These are phyloP conservation scores for Tetranychus piercei DNA, from an alignment of 2,888 invertebrate genomes.

Conservation along the genomic window DNA sequence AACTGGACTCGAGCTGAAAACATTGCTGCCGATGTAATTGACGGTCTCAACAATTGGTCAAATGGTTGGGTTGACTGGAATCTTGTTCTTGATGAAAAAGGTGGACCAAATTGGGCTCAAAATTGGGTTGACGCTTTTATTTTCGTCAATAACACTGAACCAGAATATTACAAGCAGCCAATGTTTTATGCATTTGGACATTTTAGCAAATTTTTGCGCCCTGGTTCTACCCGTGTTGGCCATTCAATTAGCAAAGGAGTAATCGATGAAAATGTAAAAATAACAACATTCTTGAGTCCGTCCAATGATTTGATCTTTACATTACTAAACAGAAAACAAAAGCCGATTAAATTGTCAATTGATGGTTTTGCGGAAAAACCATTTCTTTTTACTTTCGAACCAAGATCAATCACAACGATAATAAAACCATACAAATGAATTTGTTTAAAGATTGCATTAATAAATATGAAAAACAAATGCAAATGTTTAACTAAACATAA, in stretches of 20 bases:
- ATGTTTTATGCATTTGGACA: constrained; percentile 41
- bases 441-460: too few relatives aligned
- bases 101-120: constrained; percentile 40
- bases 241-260: neutral
- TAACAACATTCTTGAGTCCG: neutral
- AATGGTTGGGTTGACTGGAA: constrained; percentile 43
- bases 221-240: constrained; percentile 24
- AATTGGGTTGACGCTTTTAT: constrained; percentile 40
- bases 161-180: constrained; percentile 41
- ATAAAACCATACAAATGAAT: neutral
- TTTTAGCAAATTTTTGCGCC: constrained; percentile 34
- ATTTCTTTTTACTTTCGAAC: neutral
- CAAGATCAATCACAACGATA: neutral
- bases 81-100: constrained; percentile 36
- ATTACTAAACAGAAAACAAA: neutral
- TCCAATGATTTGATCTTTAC: neutral
- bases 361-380: neutral
- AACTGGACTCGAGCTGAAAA: constrained; percentile 52
- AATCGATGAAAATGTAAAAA: neutral
- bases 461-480: too few relatives aligned
- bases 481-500: too few relatives aligned
- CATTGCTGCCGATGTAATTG: constrained; percentile 37
- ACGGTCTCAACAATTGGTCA: constrained; percentile 38
- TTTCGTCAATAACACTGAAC: constrained; percentile 34
- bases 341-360: neutral